Conservation (phyloP, 2,113 vertebrate genomes). For the pig (Sus scrofa) region T2T-Sscrofa CM000827.6:86544501-86545000, state of each 20-base stretch:
- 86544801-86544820: constrained; percentile 67
- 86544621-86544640: neutral
- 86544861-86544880: constrained; percentile 75
- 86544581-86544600: neutral
- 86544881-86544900: constrained; percentile 72
- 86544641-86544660: neutral
- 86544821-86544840: constrained; percentile 55
- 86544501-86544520: neutral
- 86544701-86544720: too few relatives aligned
- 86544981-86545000: neutral
- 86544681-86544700: too few relatives aligned
- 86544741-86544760: constrained; percentile 4
- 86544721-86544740: constrained; percentile 7
- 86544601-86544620: neutral
- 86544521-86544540: rapidly evolving
- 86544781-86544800: neutral
- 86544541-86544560: neutral
- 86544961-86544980: neutral
- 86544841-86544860: constrained; percentile 23
- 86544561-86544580: neutral
- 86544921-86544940: constrained; percentile 6
- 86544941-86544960: neutral
- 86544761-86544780: constrained; percentile 21
- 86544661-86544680: neutral
- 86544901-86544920: constrained; percentile 70